Evolutionary conservation across 2,113 vertebrate genomes (phyloP).

Genomic region (Pardalotus punctatus): DNA sequence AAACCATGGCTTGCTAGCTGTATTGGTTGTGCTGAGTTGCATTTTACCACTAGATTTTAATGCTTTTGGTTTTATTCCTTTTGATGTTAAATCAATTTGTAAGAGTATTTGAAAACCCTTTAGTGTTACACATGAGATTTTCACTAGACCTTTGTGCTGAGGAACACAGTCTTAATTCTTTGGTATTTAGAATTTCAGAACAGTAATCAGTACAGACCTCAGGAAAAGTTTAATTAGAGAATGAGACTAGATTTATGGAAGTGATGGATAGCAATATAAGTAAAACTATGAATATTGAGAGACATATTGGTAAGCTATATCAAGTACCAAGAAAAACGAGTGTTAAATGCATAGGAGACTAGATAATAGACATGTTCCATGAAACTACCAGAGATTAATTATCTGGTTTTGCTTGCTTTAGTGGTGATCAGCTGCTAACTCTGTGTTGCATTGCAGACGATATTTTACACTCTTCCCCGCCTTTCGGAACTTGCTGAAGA

Average conservation of each 20-base stretch:
- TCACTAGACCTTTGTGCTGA: background rate
- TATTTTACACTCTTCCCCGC: slow-evolving; percentile 87
- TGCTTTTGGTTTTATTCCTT: background rate
- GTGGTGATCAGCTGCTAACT: background rate
- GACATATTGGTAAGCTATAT: background rate
- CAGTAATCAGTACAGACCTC: background rate
- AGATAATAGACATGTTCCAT: background rate
- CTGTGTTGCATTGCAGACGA: slow-evolving; percentile 75
- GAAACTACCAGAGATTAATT: background rate
- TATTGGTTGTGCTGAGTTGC: background rate
- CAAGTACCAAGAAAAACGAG: background rate
- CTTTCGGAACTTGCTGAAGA: slow-evolving; percentile 89
- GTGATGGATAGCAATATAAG: background rate
- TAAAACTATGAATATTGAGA: background rate
- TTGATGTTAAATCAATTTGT: background rate
- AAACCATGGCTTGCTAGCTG: background rate
- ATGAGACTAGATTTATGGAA: background rate
- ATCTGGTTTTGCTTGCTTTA: background rate
- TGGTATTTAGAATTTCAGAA: background rate
- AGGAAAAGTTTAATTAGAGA: background rate
- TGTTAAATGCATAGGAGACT: background rate
- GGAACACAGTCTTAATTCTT: background rate
- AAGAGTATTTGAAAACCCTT: background rate
- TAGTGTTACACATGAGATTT: background rate
- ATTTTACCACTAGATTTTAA: background rate